phyloP scores from a whole-genome alignment of 2,113 vertebrate genomes.

The Rhizomys pruinosus region DNA sequence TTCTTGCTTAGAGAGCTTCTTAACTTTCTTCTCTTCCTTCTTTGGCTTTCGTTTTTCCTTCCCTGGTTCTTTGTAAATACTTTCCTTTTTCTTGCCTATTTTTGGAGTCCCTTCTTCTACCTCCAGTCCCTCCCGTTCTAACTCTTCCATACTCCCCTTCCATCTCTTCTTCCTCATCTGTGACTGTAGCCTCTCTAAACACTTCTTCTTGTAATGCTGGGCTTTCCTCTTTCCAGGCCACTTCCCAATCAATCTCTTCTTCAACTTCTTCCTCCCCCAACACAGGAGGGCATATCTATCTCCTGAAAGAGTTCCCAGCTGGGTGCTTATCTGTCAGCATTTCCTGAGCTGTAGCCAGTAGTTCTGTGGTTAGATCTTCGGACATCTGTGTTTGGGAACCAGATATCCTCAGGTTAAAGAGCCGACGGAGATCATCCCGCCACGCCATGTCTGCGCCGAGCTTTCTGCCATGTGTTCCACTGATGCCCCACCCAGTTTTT shows the following conservation, averaged over 20 bases:
- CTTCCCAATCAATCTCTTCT: conserved; percentile 15
- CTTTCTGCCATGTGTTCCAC: background rate
- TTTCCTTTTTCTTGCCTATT: conserved; percentile 50
- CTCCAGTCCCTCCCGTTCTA: background rate
- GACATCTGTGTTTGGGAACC: conserved; percentile 56
- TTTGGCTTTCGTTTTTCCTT: background rate
- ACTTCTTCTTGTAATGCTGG: background rate
- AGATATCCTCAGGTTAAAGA: conserved; percentile 75
- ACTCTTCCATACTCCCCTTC: background rate
- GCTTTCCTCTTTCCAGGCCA: conserved; percentile 20
- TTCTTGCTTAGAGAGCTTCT: background rate
- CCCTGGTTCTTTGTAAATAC: conserved; percentile 29
- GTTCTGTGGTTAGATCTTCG: conserved; percentile 53
- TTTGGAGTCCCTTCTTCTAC: background rate
- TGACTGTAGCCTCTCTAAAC: conserved; percentile 6
- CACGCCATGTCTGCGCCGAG: conserved; percentile 16
- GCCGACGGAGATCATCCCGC: conserved; percentile 74
- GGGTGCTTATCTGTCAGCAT: conserved; percentile 14
- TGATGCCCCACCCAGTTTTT: background rate
- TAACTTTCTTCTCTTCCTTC: conserved; percentile 54
- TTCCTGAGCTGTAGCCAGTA: conserved; percentile 59
- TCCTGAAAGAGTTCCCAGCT: conserved; percentile 77
- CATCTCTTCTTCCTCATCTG: background rate
- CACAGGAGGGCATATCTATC: conserved; percentile 61
- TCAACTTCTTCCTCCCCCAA: conserved; percentile 9